phyloP scores from a whole-genome alignment of 2,888 invertebrate genomes.

The Oscheius myriophilus region DNA sequence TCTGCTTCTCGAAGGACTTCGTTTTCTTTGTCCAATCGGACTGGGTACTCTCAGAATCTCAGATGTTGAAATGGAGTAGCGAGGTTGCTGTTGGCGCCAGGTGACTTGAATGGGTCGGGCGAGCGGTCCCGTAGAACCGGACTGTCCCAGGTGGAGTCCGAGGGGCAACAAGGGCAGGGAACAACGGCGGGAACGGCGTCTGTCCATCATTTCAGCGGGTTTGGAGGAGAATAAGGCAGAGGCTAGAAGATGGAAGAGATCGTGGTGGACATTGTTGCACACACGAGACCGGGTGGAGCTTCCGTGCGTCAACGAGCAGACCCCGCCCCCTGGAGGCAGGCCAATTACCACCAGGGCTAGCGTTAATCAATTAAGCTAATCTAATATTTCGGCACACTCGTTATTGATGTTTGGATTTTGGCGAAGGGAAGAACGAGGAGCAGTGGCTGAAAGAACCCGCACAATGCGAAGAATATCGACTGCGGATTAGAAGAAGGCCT shows the following conservation, averaged over 20 bases:
- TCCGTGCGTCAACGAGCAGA: conserved; percentile 11
- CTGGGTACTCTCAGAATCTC: conserved; percentile 19
- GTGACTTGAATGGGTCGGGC: conserved; percentile 32
- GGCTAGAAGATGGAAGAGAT: conserved; percentile 1
- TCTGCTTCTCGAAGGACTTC: conserved; percentile 24
- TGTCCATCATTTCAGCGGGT: conserved; percentile 11
- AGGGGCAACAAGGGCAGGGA: conserved; percentile 36
- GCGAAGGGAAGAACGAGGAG: not conserved
- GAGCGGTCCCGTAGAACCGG: conserved; percentile 20
- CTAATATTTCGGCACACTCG: conserved; percentile 10
- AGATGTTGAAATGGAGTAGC: conserved; percentile 24
- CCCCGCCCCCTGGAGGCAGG: conserved; percentile 23
- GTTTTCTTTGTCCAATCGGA: not conserved
- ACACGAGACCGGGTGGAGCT: conserved; percentile 8
- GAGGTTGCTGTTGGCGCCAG: conserved; percentile 27
- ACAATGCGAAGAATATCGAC: not conserved
- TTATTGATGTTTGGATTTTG: conserved; percentile 7
- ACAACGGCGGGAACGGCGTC: conserved; percentile 36
- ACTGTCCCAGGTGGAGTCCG: conserved; percentile 25
- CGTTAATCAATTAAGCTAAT: conserved; percentile 34
- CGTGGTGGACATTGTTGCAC: conserved; percentile 3
- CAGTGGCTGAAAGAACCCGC: not conserved
- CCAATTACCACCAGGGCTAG: conserved; percentile 31
- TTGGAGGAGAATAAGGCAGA: not conserved
- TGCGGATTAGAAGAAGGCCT: not conserved